A percentile compares a stretch with the other conserved stretches of the same genome.
phyloP scores from a whole-genome alignment of 2,888 invertebrate species.

The Sylvicola fuscatus region DNA sequence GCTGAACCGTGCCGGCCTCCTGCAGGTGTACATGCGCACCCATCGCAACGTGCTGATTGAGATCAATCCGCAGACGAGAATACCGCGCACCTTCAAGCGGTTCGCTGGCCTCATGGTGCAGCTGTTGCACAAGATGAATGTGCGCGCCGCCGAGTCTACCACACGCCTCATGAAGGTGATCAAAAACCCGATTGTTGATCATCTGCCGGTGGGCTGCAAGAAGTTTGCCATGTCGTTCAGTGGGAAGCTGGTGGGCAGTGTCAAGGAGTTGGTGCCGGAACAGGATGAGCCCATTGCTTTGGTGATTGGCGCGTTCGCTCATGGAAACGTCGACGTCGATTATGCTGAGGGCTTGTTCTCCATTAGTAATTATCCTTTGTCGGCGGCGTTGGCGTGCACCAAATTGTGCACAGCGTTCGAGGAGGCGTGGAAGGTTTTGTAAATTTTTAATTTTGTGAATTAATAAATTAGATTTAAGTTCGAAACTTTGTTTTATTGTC shows the following conservation, averaged over 20 bases:
- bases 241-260: constrained; percentile 44
- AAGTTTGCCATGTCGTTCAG: constrained; percentile 84
- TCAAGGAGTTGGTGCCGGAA: constrained; percentile 56
- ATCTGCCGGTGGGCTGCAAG: constrained; percentile 82
- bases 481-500: no score
- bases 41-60: constrained; percentile 85
- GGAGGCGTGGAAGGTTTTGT: constrained; percentile 64
- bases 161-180: constrained; percentile 86
- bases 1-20: constrained; percentile 78
- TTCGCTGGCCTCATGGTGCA: constrained; percentile 97
- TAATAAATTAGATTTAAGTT: no score
- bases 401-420: constrained; percentile 91
- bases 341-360: constrained; percentile 82
- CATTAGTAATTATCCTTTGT: constrained; percentile 90
- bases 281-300: constrained; percentile 69
- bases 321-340: constrained; percentile 74
- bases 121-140: constrained; percentile 82
- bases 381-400: constrained; percentile 88
- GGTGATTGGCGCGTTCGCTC: constrained; percentile 93
- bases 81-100: constrained; percentile 90
- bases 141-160: constrained; percentile 75
- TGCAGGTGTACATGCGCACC: constrained; percentile 91
- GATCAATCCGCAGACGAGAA: constrained; percentile 91
- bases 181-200: constrained; percentile 86
- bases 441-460: background rate